Evolutionary conservation across 2,113 vertebrate species (phyloP), one percentile per base, ranked within the genome.

Genomic region (Dipodomys spectabilis): DNA sequence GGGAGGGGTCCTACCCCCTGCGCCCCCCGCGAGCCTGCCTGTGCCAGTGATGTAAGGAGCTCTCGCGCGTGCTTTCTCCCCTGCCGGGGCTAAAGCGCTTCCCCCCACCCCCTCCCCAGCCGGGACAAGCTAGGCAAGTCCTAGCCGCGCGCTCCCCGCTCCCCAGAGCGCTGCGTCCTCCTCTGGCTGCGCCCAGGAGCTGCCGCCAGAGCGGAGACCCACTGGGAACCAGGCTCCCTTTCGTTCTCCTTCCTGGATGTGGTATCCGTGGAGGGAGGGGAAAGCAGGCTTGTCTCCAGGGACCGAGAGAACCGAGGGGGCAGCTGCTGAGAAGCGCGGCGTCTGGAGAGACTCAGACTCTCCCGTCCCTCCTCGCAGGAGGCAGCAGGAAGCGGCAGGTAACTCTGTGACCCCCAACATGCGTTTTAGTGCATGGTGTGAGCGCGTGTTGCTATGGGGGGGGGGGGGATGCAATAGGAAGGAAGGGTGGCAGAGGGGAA

Each of bases 361-460:
- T 74, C 64, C 32, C 15, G 62, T 35, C 44, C 15, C 35, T 69
- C 39, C 39, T 64, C 82, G 77, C 27, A 1, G 81, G 91, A 94
- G 90, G 83, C 88, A 8, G 64, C 94, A 67, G 79, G 67, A 82
- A 13, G 64, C 84, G 85, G 82, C 92, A 96, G 96, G 96, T 97
- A 95, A 87, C 90, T 72, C 20, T 23, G 44, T 20, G 86, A 72
- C 32, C 67, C 67, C 20, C 62, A 22, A 62, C 60, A 49, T 62
- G 62, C 62, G 6, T 25, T 25, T 23, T 25, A 7, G 62, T 7
- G 62, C 72, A 49, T 80, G 30, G 6, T 73, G 7, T 74, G 73
- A 65, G 75, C 32, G 22, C 68, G 57, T 74, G 19, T 60, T 87
- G 20, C 62, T 64, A 13, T 8, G 75, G 60, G 35, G 35, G 23